Evolutionary conservation across 1,140 invertebrate species (phyloP).

Genomic region (Drosophila paulistorum): DNA sequence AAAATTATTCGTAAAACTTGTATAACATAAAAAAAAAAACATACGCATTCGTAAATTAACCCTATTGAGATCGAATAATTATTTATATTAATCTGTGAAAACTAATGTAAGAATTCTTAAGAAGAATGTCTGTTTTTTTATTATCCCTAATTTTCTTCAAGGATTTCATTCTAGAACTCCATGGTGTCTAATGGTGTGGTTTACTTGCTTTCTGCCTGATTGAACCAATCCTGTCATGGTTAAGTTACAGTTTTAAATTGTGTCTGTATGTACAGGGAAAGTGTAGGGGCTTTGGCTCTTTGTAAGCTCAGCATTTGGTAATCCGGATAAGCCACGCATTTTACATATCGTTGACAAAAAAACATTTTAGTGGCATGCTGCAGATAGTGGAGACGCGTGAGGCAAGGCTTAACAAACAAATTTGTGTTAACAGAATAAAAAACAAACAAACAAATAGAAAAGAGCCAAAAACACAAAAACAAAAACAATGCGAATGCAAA

Average conservation of each 20-base stretch:
- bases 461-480: background rate
- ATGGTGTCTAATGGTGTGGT: background rate
- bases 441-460: background rate
- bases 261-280: background rate
- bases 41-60: too few species aligned
- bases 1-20: too few species aligned
- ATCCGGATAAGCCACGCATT: slow-evolving; percentile 64
- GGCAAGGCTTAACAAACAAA: slow-evolving; percentile 55
- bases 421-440: slow-evolving; percentile 37
- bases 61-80: too few species aligned
- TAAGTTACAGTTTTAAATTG: slow-evolving; percentile 9
- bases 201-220: background rate
- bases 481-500: slow-evolving; percentile 48
- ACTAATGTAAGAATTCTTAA: too few species aligned
- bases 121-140: too few species aligned
- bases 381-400: slow-evolving; percentile 18
- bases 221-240: background rate
- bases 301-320: slow-evolving; percentile 50
- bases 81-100: too few species aligned
- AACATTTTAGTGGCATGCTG: slow-evolving; percentile 20
- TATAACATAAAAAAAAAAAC: too few species aligned
- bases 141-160: too few species aligned
- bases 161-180: too few species aligned
- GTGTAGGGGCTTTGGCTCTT: slow-evolving; percentile 32
- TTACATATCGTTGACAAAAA: slow-evolving; percentile 59